phyloP scores from a whole-genome alignment of 2,888 invertebrate species.

The Xestia rhomboidea region DNA sequence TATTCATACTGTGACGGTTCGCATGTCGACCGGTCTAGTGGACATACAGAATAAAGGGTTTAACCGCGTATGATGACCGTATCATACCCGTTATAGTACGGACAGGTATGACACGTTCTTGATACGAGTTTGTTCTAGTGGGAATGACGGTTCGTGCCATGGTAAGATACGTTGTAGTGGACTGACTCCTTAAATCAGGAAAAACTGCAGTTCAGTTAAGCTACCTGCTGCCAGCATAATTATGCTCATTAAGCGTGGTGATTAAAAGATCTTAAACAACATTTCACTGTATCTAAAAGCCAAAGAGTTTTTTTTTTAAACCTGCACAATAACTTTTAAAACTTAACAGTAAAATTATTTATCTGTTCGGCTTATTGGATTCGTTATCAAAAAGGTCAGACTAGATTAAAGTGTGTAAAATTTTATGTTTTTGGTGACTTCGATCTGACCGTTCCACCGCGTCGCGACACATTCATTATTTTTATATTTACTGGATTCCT shows the following conservation, averaged over 20 bases:
- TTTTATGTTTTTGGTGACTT: conserved; percentile 11
- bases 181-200: too few relatives aligned
- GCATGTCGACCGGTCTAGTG: too few relatives aligned
- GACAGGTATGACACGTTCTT: too few relatives aligned
- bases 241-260: background rate
- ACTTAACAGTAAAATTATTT: background rate
- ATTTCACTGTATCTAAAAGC: background rate
- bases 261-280: background rate
- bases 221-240: background rate
- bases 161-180: too few relatives aligned
- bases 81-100: too few relatives aligned
- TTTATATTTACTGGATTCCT: background rate
- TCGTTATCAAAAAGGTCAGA: conserved; percentile 20
- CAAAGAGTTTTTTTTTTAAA: background rate
- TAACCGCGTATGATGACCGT: too few relatives aligned
- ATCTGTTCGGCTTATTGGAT: background rate
- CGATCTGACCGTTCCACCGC: background rate
- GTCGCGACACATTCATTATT: background rate
- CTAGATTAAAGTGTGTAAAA: conserved; percentile 41
- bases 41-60: too few relatives aligned
- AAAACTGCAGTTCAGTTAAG: too few relatives aligned
- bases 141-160: too few relatives aligned
- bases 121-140: too few relatives aligned
- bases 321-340: conserved; percentile 4
- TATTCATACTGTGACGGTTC: too few relatives aligned